Evolutionary conservation across 2,797 vertebrate species (phyloP).

Genomic region (Acrocephalus scirpaceus): DNA sequence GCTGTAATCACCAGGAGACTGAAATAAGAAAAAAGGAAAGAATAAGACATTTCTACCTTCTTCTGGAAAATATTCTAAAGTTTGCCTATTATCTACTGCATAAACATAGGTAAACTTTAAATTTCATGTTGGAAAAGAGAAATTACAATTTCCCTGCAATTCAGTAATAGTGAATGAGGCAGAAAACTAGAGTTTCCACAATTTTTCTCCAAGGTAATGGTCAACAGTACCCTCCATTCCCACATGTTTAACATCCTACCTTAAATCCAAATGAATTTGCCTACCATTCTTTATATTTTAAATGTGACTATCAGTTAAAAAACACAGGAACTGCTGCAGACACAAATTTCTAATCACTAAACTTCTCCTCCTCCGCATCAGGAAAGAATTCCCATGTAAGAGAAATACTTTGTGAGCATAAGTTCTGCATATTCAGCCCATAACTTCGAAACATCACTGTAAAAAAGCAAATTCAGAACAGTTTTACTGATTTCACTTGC

Average conservation of each 20-base stretch:
- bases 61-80: neutral
- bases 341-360: neutral
- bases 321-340: neutral
- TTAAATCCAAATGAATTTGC: neutral
- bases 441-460: neutral
- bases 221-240: neutral
- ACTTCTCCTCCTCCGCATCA: neutral
- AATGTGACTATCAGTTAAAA: neutral
- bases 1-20: neutral
- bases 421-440: neutral
- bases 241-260: neutral
- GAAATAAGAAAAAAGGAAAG: neutral
- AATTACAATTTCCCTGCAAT: neutral
- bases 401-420: neutral
- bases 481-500: neutral
- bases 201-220: neutral
- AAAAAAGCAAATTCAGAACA: neutral
- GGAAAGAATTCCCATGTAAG: neutral
- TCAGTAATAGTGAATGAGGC: neutral
- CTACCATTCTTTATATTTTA: neutral
- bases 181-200: neutral
- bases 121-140: neutral
- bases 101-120: neutral
- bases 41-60: neutral
- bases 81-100: neutral